Base-by-base conservation (phyloP, 2,797 vertebrate genomes). In the Schizothorax lantsangensis region DNA sequence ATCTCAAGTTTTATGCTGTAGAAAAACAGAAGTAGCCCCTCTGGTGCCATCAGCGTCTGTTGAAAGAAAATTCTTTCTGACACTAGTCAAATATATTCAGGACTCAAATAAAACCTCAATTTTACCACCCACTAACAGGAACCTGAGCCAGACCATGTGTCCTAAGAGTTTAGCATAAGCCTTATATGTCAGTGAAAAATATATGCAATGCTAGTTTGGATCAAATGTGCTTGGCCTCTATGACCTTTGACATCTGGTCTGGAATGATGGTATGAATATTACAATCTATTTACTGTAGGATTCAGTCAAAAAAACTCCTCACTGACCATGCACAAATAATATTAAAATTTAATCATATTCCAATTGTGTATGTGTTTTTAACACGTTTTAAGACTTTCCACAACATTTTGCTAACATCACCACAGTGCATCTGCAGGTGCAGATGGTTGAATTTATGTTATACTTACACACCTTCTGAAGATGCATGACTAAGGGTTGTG, bases 71-170 rank as follows among this genome's bases (percentile, higher is more conserved):
- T 74, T 54, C 69, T 52, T 81, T 81, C 79, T 81, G 84, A 86
- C 79, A 74, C 84, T 81, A 73, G 84, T 86, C 79, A 86, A 64
- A 86, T 86, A 81, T 30, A 81, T 74, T 86, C 84, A 86, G 30
- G 40, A 23, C 26, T 86, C 69, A 49, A 86, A 40, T 73, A 64
- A 81, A 86, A 66, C 68, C 40, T 52, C 23, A 54, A 23, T 85
- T 85, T 85, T 59, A 36, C 21, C 77, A 62, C 66, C 47, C n/a
- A 79, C 75, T 52, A 72, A 81, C 79, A 62, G 68, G 33, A 66
- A 74, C 23, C 26, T 54, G 33, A 43, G 74, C 74, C 36, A n/a
- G 77, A 52, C 49, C 66, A 45, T 68, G n/a, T 45, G 66, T 85
- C 75, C 26, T 9, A 85, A 81, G 43, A 23, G 15, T 86, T 80